phyloP scores from a whole-genome alignment of 2,888 invertebrate species.

The Lasioglossum oenotherae region DNA sequence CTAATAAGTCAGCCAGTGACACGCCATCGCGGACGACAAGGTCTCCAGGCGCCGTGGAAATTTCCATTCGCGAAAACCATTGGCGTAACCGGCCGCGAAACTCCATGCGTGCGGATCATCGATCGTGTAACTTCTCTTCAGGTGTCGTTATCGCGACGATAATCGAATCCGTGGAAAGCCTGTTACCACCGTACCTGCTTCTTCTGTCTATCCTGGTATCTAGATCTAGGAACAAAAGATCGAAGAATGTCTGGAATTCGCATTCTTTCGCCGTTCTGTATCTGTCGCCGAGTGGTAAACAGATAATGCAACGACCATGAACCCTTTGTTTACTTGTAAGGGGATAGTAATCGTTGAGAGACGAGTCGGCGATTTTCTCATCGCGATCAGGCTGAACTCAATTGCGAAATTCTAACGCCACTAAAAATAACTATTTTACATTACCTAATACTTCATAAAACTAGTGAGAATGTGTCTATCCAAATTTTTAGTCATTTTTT shows the following conservation, averaged over 20 bases:
- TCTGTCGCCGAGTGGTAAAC: background rate
- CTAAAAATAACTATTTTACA: no score
- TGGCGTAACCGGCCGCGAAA: conserved; percentile 75
- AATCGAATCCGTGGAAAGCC: background rate
- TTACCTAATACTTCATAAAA: no score
- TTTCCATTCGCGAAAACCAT: conserved; percentile 80
- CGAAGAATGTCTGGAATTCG: background rate
- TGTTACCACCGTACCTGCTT: background rate
- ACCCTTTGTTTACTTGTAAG: background rate
- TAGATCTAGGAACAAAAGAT: background rate
- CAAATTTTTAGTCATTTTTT: no score
- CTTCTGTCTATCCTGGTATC: background rate
- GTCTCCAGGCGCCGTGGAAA: conserved; percentile 75
- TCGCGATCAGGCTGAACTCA: background rate
- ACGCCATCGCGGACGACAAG: conserved; percentile 61
- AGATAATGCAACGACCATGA: background rate
- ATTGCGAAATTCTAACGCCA: conserved; percentile 15
- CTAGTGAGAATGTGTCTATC: no score
- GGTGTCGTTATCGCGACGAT: background rate
- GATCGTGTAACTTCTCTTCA: background rate
- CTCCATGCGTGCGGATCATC: conserved; percentile 26
- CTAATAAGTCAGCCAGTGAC: conserved; percentile 74
- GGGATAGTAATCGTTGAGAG: background rate
- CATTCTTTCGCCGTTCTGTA: background rate
- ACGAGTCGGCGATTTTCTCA: background rate